A percentile compares a stretch with the other conserved stretches of the same genome.
Evolutionary conservation across 2,797 vertebrate genomes (phyloP).

Genomic region (Decapterus maruadsi): DNA sequence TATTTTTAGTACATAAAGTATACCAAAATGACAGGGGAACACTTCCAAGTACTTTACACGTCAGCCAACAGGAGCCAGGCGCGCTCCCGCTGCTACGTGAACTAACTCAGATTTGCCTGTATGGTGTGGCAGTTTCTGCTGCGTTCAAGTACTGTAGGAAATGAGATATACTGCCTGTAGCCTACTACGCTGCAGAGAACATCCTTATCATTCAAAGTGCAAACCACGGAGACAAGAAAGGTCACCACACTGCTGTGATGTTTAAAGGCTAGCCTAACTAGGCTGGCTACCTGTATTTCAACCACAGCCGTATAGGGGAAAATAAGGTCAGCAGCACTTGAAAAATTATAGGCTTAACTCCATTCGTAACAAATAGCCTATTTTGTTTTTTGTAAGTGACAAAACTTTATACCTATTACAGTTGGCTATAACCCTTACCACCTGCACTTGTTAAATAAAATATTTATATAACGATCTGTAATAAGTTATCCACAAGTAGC

Average conservation of each 20-base stretch:
- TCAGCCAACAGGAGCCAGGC: constrained; percentile 51
- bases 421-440: too few relatives aligned
- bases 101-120: constrained; percentile 29
- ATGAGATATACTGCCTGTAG: neutral
- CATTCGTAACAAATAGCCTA: neutral
- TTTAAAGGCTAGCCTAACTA: neutral
- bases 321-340: neutral
- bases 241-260: neutral
- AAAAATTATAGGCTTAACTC: neutral
- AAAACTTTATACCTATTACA: too few relatives aligned
- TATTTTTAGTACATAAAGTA: neutral
- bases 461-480: neutral
- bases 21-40: neutral
- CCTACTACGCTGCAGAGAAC: neutral
- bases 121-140: constrained; percentile 3
- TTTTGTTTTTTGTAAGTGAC: neutral
- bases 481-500: too few relatives aligned
- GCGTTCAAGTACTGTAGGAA: constrained; percentile 34
- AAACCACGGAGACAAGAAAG: neutral
- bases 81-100: constrained; percentile 43
- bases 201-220: neutral
- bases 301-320: too few relatives aligned
- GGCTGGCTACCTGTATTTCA: neutral
- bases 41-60: constrained; percentile 21
- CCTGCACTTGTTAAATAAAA: neutral